Base-by-base conservation (phyloP, 2,797 vertebrate genomes). In the Oreochromis grahami region DNA sequence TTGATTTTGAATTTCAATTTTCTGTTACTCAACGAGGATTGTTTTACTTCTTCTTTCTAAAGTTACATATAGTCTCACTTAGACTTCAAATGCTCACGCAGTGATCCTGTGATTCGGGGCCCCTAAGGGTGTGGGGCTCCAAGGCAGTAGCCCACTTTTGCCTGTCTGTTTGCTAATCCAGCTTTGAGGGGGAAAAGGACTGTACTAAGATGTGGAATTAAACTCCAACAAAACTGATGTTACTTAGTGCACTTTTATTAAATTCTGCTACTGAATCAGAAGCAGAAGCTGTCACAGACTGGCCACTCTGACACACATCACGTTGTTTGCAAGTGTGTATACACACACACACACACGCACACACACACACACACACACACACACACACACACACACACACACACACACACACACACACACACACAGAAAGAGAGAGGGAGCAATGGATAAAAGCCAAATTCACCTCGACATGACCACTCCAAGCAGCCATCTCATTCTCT, bases 401-500 rank as follows among this genome's bases (percentile, higher is more conserved):
- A 21, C 21, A 21, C 21, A 24, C 11, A 53, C 7, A 17, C 29
- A 29, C 29, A 9, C 21, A n/a, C 3, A 52, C 19, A 53, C 51
- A 12, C 51, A 13, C 5, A 5, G 7, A 34, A 26, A 26, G 26
- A 4, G 2, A 24, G 17, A 51, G 15, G 14, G 19, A 55, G 48
- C 6, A 60, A 53, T 14, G 76, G 38, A 86, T 83, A 84, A 83
- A 83, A 83, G 85, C 78, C 77, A 26, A 81, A 32, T 87, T 87
- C 81, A 83, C 81, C 65, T 85, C 12, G 12, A 86, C 58, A 63
- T 68, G 83, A 76, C 87, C 78, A 84, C 81, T 85, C 60, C 86
- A 83, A 87, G 43, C 68, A 74, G 26, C 80, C 84, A 77, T 92
- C 91, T 95, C 91, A 86, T 89, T 92, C 82, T 84, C 86, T 87